These are phyloP conservation scores for Tenodera sinensis DNA, from an alignment of 2,888 invertebrate genomes.

Conservation along the genomic window DNA sequence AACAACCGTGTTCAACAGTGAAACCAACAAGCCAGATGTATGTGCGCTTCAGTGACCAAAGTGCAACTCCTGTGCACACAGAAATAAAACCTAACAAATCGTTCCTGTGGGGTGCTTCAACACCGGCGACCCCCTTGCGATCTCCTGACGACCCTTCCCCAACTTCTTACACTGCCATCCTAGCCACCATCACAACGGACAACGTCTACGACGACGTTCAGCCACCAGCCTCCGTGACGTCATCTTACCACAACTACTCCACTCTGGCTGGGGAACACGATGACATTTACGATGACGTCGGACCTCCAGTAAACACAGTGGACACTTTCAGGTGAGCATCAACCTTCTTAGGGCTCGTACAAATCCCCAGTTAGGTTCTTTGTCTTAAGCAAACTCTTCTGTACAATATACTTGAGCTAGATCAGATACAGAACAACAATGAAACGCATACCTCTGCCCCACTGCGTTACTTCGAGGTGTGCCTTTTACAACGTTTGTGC, in stretches of 20 bases:
- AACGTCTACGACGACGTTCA: conserved; percentile 22
- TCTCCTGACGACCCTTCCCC: background rate
- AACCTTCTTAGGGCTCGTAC: no score
- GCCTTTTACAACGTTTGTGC: no score
- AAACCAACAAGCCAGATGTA: background rate
- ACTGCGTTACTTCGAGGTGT: no score
- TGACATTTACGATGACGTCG: conserved; percentile 26
- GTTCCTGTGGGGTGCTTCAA: conserved; percentile 56
- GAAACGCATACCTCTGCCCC: no score
- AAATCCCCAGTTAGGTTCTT: no score
- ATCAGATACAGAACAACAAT: no score
- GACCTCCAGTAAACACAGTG: background rate
- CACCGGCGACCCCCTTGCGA: background rate
- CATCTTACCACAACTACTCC: background rate
- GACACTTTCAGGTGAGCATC: background rate
- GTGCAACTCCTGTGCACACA: background rate
- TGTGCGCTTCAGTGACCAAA: background rate
- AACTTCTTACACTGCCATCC: background rate
- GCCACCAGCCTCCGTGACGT: background rate
- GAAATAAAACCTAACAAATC: conserved; percentile 60
- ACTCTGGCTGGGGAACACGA: background rate
- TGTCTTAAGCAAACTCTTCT: no score
- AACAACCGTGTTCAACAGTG: background rate
- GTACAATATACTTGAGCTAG: no score
- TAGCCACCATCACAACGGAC: background rate